Evolutionary conservation across 2,888 invertebrate genomes (phyloP), one percentile per base, ranked within the genome.

Genomic region (Ischnus inquisitorius): DNA sequence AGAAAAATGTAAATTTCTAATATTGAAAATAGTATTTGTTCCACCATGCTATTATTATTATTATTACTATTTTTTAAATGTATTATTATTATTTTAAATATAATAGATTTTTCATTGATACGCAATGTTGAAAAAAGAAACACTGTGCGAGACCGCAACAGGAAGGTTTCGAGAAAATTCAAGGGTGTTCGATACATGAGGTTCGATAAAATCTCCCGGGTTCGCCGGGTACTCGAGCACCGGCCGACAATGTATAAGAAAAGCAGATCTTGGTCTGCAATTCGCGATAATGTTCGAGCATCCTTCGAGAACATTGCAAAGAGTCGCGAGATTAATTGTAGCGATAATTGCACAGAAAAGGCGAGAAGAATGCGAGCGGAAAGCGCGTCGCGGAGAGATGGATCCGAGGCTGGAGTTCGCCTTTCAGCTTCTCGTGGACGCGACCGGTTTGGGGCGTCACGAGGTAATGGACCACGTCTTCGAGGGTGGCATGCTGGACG

Each of bases 401-500:
- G 98, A 98, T 94, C 97, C 98, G 90, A 95, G 98, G 84, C 94
- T 98, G 95, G 98, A 98, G 94, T 98, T 97, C 94, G 96, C 97
- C 82, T 98, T 98, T 94, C 98, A 98, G 92, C 95, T 98, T 69
- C 95, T 98, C 87, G 97, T 97, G 92, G 97, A 98, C 90, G 97
- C 97, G 72, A 97, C 97, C 0, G 96, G 96, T 16, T 94, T 98
- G 71, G 96, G 97, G 0, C 94, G 98, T 41, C 97, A 97, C 93
- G 97, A 97, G 90, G 96, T 98, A 85, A 98, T 98, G 97, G 97
- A 98, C 93, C 97, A 97, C 91, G 97, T 98, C 62, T 97, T 98
- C 94, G 97, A 97, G 93, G 97, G 97, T 86, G 97, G 98, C 90
- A 97, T 98, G 97, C 94, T 98, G 90, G 98, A 98, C 93, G 97